A percentile compares a stretch with the other conserved stretches of the same genome.
These are phyloP conservation scores for Dendronephthya gigantea DNA, from an alignment of 64 coral and sea anemone genomes.

Conservation along the genomic window DNA sequence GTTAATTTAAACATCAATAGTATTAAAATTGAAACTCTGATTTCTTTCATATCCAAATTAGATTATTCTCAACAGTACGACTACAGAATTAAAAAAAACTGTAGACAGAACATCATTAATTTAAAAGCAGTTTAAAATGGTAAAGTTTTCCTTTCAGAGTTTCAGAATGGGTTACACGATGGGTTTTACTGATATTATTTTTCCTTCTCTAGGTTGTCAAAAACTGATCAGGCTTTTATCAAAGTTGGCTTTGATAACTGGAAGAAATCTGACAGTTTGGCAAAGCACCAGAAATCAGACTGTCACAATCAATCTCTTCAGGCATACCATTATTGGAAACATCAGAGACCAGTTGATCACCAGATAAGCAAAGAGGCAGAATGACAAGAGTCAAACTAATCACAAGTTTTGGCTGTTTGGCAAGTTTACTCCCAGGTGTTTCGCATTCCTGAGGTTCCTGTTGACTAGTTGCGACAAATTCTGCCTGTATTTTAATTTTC, in stretches of 20 bases:
- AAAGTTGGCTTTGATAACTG: constrained; percentile 6
- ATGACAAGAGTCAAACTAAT: too few species aligned
- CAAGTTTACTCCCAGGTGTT: too few species aligned
- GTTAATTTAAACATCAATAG: too few species aligned
- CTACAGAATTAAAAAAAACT: neutral
- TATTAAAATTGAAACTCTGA: neutral
- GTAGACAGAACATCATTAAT: too few species aligned
- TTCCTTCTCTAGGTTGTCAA: neutral
- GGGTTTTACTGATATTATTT: neutral
- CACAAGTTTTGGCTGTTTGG: too few species aligned
- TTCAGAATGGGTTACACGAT: neutral
- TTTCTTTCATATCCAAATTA: neutral
- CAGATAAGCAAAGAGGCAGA: too few species aligned
- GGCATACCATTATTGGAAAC: neutral
- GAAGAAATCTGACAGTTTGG: neutral
- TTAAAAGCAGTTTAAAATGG: too few species aligned
- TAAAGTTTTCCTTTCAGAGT: neutral
- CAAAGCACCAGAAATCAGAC: constrained; percentile 2
- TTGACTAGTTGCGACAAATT: too few species aligned
- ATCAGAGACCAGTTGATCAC: too few species aligned
- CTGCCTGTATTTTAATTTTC: too few species aligned
- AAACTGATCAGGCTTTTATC: neutral
- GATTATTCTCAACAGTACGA: neutral
- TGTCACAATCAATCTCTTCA: neutral
- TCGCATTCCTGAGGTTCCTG: too few species aligned